Evolutionary conservation across 2,113 vertebrate genomes (phyloP).

Genomic region (Chamaea fasciata): DNA sequence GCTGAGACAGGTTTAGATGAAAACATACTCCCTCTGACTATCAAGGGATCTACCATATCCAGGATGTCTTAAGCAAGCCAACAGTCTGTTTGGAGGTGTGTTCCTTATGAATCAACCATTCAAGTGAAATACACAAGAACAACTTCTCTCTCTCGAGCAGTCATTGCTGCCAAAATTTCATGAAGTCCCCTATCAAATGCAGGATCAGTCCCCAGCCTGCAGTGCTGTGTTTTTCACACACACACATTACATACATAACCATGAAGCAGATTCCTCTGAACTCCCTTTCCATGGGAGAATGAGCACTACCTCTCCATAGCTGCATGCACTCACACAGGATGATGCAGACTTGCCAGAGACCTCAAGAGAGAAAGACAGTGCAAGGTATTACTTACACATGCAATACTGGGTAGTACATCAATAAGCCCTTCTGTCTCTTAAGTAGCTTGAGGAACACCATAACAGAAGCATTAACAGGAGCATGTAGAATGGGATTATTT

Average conservation of each 20-base stretch:
- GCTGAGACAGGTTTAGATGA: not conserved
- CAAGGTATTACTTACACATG: not conserved
- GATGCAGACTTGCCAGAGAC: not conserved
- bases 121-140: not conserved
- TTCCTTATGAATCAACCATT: not conserved
- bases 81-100: not conserved
- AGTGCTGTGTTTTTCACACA: not conserved
- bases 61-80: not conserved
- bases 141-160: not conserved
- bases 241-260: not conserved
- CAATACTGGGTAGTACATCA: not conserved
- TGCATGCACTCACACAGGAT: not conserved
- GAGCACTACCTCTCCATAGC: not conserved
- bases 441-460: not conserved
- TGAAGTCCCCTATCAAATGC: not conserved
- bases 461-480: not conserved
- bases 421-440: not conserved
- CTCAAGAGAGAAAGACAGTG: not conserved
- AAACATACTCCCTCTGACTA: not conserved
- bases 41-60: not conserved
- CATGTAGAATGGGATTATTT: not conserved
- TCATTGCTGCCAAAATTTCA: not conserved
- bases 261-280: not conserved
- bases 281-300: not conserved
- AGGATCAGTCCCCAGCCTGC: not conserved